A percentile compares a stretch with the other conserved stretches of the same genome.
phyloP scores from a whole-genome alignment of 2,797 vertebrate genomes.

The Spondyliosoma cantharus region DNA sequence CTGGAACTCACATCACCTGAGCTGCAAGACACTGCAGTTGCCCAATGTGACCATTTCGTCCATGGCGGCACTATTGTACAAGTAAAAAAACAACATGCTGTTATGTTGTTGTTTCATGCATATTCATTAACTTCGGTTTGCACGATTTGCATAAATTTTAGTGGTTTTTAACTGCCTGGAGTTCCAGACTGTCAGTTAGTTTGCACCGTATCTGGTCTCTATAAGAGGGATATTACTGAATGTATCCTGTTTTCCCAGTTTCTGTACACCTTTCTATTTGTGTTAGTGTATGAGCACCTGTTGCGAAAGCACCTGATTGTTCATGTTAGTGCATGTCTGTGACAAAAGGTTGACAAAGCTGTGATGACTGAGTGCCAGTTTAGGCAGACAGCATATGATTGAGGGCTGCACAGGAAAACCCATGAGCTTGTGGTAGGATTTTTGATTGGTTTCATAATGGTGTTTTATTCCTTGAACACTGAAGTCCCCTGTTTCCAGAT shows the following conservation, averaged over 20 bases:
- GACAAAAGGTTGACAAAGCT: too few relatives aligned
- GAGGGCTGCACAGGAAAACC: too few relatives aligned
- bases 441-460: too few relatives aligned
- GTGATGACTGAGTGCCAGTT: too few relatives aligned
- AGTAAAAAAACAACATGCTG: background rate
- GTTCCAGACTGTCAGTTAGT: background rate
- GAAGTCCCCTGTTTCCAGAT: too few relatives aligned
- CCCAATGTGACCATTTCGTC: constrained; percentile 1
- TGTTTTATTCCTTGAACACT: too few relatives aligned
- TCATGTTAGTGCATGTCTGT: constrained; percentile 7
- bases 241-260: constrained; percentile 17
- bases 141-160: background rate
- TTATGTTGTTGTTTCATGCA: background rate
- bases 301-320: background rate
- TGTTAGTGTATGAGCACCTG: background rate
- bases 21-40: background rate
- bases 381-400: too few relatives aligned
- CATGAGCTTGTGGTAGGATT: too few relatives aligned
- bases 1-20: background rate
- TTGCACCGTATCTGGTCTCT: background rate
- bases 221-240: background rate
- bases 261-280: constrained; percentile 21
- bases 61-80: background rate
- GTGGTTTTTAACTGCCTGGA: background rate
- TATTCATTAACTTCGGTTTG: background rate